Evolutionary conservation across 2,797 vertebrate species (phyloP), one percentile per base, ranked within the genome.

Genomic region (Chelonia mydas): DNA sequence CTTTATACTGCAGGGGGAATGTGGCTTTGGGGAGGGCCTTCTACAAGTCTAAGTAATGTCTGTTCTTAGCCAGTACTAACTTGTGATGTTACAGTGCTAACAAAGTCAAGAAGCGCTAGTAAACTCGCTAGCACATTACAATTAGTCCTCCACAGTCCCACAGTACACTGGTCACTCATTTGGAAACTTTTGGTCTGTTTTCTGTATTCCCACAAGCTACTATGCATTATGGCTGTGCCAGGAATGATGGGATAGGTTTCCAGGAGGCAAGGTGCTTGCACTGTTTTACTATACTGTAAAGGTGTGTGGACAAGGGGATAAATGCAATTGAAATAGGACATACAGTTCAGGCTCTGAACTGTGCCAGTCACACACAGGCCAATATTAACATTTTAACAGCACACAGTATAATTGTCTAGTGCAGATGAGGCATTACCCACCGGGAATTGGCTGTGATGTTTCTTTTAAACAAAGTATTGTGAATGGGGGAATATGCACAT

Each of bases 141-240:
- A 21, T 54, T 19, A 77, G 47, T 21, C 0, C 2, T 68, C 47
- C 0, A 2, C 1, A 7, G 19, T n/a, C 49, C 45, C 54, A 0
- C 17, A 65, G 61, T n/a, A n/a, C 15, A 19, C 7, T 13, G 11
- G 33, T 61, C 15, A 0, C 17, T 55, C 6, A 13, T 15, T 27
- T 6, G 16, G 21, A 57, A 53, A 10, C 28, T 15, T 47, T 2
- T n/a, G 15, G 7, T 16, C 82, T 3, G 45, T 13, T 21, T 51
- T 80, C 50, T 11, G 11, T 80, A 53, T 53, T 37, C 16, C 49
- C 78, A 51, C 50, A 76, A 79, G 77, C 6, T 33, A 51, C 49
- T 51, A 49, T 2, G 11, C 31, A 51, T 80, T 51, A 33, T 23
- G 33, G 78, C 17, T 80, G 78, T 37, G 33, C 50, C 33, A 1